These are phyloP conservation scores for Drosophila parvula DNA, from an alignment of 1,140 invertebrate genomes.

Conservation along the genomic window DNA sequence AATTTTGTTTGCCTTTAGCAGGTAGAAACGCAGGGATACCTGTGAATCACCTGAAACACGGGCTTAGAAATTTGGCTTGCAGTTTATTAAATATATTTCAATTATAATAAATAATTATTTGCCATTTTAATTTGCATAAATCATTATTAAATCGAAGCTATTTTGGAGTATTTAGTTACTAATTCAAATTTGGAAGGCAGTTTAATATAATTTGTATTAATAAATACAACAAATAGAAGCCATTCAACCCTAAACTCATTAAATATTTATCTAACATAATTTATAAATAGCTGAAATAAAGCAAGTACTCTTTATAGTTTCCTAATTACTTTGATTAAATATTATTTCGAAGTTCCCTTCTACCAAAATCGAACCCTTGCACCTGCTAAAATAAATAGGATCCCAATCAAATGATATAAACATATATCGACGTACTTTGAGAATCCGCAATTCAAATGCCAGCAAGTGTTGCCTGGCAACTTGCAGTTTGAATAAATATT, in stretches of 20 bases:
- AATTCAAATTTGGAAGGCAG: not conserved
- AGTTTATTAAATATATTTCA: not conserved
- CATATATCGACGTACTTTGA: slow-evolving; percentile 3
- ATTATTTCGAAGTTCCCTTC: not conserved
- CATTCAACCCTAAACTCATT: not conserved
- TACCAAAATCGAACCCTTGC: not conserved
- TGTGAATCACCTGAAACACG: not conserved
- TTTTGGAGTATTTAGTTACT: not conserved
- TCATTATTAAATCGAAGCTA: no score
- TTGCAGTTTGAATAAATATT: slow-evolving; percentile 80
- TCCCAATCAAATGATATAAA: slow-evolving; percentile 25
- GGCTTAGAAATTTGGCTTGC: not conserved
- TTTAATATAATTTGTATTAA: not conserved
- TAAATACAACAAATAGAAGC: not conserved
- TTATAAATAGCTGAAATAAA: not conserved
- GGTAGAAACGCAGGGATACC: slow-evolving; percentile 5
- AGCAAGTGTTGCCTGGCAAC: slow-evolving; percentile 61
- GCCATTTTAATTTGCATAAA: not conserved
- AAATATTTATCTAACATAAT: not conserved
- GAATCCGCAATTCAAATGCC: slow-evolving; percentile 19
- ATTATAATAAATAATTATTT: not conserved
- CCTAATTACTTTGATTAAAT: not conserved
- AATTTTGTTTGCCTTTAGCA: slow-evolving; percentile 17
- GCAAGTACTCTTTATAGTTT: no score
- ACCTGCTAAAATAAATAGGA: slow-evolving; percentile 38